Conservation (phyloP, 2,888 invertebrate species). For the Aethes cnicana region DNA sequence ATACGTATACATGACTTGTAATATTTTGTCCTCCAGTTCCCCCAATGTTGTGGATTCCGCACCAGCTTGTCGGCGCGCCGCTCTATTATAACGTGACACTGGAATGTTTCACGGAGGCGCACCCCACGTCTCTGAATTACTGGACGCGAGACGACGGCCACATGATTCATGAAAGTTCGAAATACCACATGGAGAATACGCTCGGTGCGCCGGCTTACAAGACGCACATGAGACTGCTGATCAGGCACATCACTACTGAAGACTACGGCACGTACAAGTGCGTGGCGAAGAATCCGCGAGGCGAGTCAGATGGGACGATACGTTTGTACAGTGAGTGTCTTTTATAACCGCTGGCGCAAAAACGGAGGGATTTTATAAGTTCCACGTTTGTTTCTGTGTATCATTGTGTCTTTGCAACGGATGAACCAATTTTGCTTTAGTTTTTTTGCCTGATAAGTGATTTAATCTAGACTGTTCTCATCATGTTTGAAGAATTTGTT, state of each 20-base stretch:
- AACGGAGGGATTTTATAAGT: no score
- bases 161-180: constrained; percentile 93
- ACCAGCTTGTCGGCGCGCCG: constrained; percentile 93
- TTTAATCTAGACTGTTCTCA: no score
- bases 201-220: constrained; percentile 89
- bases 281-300: constrained; percentile 93
- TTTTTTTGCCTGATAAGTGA: neutral
- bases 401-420: no score
- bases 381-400: no score
- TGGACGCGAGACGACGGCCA: constrained; percentile 94
- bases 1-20: no score
- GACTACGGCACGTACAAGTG: constrained; percentile 95
- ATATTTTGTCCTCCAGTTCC: constrained; percentile 84
- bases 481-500: no score
- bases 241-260: constrained; percentile 87
- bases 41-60: constrained; percentile 95
- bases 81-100: constrained; percentile 91
- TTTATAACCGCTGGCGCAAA: no score
- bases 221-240: constrained; percentile 93
- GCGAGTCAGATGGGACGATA: constrained; percentile 94
- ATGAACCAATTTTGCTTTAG: constrained; percentile 24
- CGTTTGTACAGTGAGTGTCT: constrained; percentile 91
- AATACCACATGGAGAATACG: constrained; percentile 90
- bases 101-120: constrained; percentile 95
- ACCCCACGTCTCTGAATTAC: constrained; percentile 94